Evolutionary conservation across 2,113 vertebrate species (phyloP), one percentile per base, ranked within the genome.

Genomic region (Hyaena hyaena): DNA sequence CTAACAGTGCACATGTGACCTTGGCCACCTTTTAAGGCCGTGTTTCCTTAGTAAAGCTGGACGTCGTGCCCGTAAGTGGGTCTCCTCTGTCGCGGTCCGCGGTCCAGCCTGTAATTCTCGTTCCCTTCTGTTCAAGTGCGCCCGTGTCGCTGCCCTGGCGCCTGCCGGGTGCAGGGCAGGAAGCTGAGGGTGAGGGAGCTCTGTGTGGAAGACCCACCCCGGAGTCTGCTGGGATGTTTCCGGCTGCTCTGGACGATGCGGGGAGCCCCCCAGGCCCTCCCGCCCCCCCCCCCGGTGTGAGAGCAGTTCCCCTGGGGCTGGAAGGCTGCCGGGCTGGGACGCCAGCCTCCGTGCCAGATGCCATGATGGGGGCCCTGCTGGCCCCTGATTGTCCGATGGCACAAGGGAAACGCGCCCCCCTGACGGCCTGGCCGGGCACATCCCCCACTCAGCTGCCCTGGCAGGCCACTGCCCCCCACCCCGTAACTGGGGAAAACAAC

Each of bases 361-460:
- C 45, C 9, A 16, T 5, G 31, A 4, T 7, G 48, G 31, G 31
- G 48, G 77, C 17, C 77, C 19, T 10, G 5, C 50, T 53, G 5
- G 26, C 76, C 48, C 76, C 17, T 0, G 19, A 17, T 4, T 53
- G 4, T 53, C 48, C 17, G 77, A 17, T n/a, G 77, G 31, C 31
- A 23, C 17, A 23, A 55, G n/a, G 17, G 48, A 55, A n/a, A 21
- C 23, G 17, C 28, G 8, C 7, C 10, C 77, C 71, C 71, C 23
- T 14, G 5, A 0, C 1, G 23, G 23, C 23, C 11, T 0, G 71
- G 71, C 71, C 21, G 2, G 10, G 39, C 10, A 21, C 21, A 5
- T 10, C 35, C 39, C 71, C 39, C 23, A 8, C 71, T 74, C 71
- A 0, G 11, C 39, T 26, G 71, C 23, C 39, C 3, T 3, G 39